A percentile compares a stretch with the other conserved stretches of the same genome.
Evolutionary conservation across 2,113 vertebrate genomes (phyloP).

Genomic region (Parus major): DNA sequence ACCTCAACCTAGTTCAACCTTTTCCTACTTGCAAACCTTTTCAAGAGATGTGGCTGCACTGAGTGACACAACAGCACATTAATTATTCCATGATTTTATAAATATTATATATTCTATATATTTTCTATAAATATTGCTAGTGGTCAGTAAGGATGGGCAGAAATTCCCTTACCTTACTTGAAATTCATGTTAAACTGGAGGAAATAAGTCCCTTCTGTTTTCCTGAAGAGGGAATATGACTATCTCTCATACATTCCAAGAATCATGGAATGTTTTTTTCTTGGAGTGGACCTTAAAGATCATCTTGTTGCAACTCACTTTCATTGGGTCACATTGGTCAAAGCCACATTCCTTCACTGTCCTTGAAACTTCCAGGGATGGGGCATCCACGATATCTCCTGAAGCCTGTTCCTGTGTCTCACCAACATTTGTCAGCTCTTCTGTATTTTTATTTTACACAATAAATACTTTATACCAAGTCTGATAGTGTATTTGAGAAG

Average conservation of each 20-base stretch:
- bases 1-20: not conserved
- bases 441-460: not conserved
- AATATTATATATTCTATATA: too few species aligned
- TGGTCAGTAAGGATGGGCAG: not conserved
- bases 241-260: not conserved
- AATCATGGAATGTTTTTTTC: not conserved
- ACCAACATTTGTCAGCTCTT: not conserved
- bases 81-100: not conserved
- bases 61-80: not conserved
- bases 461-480: not conserved
- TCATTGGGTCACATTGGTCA: not conserved
- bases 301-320: not conserved
- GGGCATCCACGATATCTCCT: not conserved
- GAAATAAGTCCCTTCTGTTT: not conserved
- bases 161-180: not conserved
- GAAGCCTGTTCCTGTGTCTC: fast-evolving
- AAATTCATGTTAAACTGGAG: not conserved
- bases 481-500: not conserved
- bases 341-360: not conserved
- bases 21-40: not conserved
- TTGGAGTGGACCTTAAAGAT: not conserved
- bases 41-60: not conserved
- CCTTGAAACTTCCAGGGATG: not conserved
- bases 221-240: not conserved
- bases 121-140: not conserved